phyloP scores from a whole-genome alignment of 1,140 invertebrate genomes.

The Zaprionus gabonicus region DNA sequence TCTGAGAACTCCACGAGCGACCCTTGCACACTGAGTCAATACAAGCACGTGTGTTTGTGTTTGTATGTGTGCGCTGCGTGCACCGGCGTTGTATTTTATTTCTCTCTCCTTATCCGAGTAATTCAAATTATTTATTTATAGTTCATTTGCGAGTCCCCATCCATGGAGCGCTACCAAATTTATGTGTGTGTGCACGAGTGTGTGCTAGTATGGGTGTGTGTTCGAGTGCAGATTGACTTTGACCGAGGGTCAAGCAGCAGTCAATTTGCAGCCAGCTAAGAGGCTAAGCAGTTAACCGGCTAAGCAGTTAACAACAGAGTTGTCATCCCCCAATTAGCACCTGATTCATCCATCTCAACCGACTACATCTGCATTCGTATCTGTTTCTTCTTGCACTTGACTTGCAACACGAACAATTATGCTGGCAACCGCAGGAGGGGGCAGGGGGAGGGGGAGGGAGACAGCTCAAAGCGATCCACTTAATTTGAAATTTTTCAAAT shows the following conservation, averaged over 20 bases:
- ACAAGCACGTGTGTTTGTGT: conserved; percentile 1
- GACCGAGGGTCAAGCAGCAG: conserved; percentile 24
- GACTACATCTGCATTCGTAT: not conserved
- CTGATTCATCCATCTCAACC: conserved; percentile 11
- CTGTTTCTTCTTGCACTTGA: conserved; percentile 2
- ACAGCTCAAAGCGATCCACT: conserved; percentile 66
- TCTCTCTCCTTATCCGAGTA: conserved; percentile 53
- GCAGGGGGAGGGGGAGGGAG: not conserved
- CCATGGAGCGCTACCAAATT: conserved; percentile 50
- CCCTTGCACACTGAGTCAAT: conserved; percentile 39
- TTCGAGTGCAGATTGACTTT: conserved; percentile 66
- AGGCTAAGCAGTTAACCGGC: conserved; percentile 4
- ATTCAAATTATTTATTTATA: conserved; percentile 80
- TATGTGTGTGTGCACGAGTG: conserved; percentile 40
- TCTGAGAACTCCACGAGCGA: not conserved
- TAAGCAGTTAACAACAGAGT: conserved; percentile 13
- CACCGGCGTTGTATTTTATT: conserved; percentile 24
- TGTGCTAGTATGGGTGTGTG: conserved; percentile 23
- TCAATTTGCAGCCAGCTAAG: conserved; percentile 21
- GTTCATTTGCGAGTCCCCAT: conserved; percentile 77
- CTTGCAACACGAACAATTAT: conserved; percentile 63
- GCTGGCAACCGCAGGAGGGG: conserved; percentile 57
- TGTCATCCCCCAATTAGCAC: conserved; percentile 67
- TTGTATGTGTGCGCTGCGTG: conserved; percentile 34
- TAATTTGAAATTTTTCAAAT: conserved; percentile 80